Percentiles rank a stretch among this genome's conserved stretches.
Conservation (phyloP, 2,888 invertebrate species). For the Clepsis dumicolana region DNA sequence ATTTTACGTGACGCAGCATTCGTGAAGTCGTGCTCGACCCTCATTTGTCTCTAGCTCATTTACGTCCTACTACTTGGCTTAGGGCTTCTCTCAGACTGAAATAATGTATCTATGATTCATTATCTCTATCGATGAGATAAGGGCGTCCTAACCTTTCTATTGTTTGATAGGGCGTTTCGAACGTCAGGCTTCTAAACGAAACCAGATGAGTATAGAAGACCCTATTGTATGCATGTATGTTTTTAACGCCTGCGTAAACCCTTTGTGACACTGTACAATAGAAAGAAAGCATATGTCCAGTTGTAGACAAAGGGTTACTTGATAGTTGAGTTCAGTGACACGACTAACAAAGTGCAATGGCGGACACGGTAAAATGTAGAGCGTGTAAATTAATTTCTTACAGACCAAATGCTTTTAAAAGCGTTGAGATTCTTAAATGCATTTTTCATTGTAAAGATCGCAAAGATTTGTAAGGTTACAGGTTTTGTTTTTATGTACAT, state of each 20-base stretch:
- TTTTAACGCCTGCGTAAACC: slow-evolving; percentile 28
- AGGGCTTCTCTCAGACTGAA: no score
- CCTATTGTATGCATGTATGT: no score
- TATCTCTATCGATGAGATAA: not conserved
- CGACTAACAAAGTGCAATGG: slow-evolving; percentile 18
- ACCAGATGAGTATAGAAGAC: slow-evolving; percentile 1
- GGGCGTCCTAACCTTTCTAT: not conserved
- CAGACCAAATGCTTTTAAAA: no score
- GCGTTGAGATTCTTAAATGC: no score
- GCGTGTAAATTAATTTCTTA: not conserved
- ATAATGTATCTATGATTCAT: no score
- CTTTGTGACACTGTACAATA: slow-evolving; percentile 30
- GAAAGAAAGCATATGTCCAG: slow-evolving; percentile 32
- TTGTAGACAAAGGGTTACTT: slow-evolving; percentile 35
- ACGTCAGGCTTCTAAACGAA: slow-evolving; percentile 3
- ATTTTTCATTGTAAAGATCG: no score
- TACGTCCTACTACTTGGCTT: no score
- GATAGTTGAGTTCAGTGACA: slow-evolving; percentile 38
- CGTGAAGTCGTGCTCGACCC: no score
- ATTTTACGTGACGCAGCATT: no score
- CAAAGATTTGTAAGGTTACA: no score
- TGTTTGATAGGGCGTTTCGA: not conserved
- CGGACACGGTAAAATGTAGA: slow-evolving; percentile 15
- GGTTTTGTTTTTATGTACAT: no score
- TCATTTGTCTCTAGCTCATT: no score